These are phyloP conservation scores for Poeciliopsis turrubarensis DNA, from an alignment of 2,113 vertebrate genomes.

Conservation along the genomic window DNA sequence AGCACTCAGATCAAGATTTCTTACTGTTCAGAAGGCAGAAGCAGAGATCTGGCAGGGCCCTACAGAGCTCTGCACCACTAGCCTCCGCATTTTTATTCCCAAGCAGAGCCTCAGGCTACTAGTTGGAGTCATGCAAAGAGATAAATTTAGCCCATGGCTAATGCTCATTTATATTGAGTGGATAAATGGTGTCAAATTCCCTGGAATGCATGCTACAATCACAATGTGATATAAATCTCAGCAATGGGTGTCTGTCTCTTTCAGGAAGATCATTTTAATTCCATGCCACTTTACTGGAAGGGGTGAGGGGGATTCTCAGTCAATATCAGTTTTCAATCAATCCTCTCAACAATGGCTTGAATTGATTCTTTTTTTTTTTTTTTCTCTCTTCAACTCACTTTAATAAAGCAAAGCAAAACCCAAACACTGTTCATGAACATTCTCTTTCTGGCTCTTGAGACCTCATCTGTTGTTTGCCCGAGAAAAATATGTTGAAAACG, in stretches of 20 bases:
- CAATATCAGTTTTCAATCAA: neutral
- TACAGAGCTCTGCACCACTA: conserved; percentile 48
- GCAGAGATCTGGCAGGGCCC: conserved; percentile 46
- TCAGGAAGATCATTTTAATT: conserved; percentile 15
- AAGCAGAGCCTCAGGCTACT: conserved; percentile 50
- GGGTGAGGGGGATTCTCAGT: neutral
- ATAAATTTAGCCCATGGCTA: conserved; percentile 58
- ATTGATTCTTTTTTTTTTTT: neutral
- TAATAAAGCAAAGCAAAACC: neutral
- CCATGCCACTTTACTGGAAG: neutral
- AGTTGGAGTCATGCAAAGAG: conserved; percentile 45
- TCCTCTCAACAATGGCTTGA: neutral
- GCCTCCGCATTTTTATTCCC: conserved; percentile 38
- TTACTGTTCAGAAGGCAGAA: conserved; percentile 19
- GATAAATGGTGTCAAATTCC: conserved; percentile 49
- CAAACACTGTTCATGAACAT: too few relatives aligned
- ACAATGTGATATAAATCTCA: conserved; percentile 55
- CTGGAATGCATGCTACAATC: conserved; percentile 48
- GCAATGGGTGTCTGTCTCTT: conserved; percentile 51
- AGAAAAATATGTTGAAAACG: too few relatives aligned
- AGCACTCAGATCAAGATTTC: conserved; percentile 22
- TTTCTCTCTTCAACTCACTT: neutral
- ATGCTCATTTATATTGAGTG: conserved; percentile 39
- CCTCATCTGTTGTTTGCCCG: too few relatives aligned
- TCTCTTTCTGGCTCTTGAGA: too few relatives aligned